A percentile compares a stretch with the other conserved stretches of the same genome.
Conservation (phyloP, 2,888 invertebrate genomes). For the Drosophila percnosoma region DNA sequence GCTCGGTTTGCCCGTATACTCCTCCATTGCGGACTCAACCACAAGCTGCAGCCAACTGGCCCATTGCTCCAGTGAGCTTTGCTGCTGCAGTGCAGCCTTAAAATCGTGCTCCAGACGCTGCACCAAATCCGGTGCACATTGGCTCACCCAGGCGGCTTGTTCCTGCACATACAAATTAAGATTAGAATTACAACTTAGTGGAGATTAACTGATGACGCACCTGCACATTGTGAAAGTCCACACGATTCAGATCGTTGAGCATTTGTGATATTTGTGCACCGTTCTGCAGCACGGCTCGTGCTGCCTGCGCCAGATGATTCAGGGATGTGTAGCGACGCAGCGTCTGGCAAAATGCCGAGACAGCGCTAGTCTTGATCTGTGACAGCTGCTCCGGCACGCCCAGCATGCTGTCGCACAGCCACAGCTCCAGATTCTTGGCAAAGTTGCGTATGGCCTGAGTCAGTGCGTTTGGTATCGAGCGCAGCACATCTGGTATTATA, state of each 20-base stretch:
- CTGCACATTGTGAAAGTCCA: constrained; percentile 99
- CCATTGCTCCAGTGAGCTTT: constrained; percentile 98
- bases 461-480: constrained; percentile 96
- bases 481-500: constrained; percentile 97
- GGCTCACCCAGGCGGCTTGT: constrained; percentile 98
- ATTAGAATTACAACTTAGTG: not conserved
- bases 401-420: constrained; percentile 93
- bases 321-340: constrained; percentile 97
- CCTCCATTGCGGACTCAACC: constrained; percentile 94
- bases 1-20: constrained; percentile 93
- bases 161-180: constrained; percentile 73
- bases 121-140: constrained; percentile 93
- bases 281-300: constrained; percentile 97
- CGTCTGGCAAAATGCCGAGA: constrained; percentile 97
- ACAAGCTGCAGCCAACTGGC: constrained; percentile 98
- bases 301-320: constrained; percentile 95
- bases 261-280: constrained; percentile 97
- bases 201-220: constrained; percentile 83
- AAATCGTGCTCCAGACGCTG: constrained; percentile 96
- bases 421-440: constrained; percentile 96
- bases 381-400: constrained; percentile 93
- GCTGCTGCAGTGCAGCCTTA: constrained; percentile 95
- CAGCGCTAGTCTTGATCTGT: constrained; percentile 92
- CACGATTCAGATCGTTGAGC: constrained; percentile 97
- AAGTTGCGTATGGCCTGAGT: constrained; percentile 97